phyloP scores from a whole-genome alignment of 2,888 invertebrate genomes.

The Crossocerus cetratus region DNA sequence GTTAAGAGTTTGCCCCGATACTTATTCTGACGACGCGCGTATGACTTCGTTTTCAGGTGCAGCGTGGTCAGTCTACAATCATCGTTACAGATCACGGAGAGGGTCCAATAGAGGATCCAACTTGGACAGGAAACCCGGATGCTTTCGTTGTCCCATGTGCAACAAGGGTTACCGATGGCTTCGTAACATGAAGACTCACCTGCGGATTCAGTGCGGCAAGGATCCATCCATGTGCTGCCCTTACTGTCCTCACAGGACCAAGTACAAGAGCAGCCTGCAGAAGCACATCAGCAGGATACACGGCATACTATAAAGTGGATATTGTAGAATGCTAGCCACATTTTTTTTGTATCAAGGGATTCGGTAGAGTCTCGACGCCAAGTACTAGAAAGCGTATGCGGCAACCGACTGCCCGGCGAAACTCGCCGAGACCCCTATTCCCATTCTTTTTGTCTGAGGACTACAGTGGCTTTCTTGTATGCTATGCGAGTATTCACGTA shows the following conservation, averaged over 20 bases:
- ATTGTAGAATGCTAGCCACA: too few relatives aligned
- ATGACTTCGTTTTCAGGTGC: constrained; percentile 35
- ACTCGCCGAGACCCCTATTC: too few relatives aligned
- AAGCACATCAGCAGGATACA: constrained; percentile 77
- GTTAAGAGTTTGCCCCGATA: too few relatives aligned
- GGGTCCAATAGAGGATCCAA: constrained; percentile 22
- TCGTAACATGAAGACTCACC: constrained; percentile 80
- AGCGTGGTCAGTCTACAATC: constrained; percentile 24
- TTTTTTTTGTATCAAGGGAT: too few relatives aligned
- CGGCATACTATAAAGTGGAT: constrained; percentile 18
- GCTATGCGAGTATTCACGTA: too few relatives aligned
- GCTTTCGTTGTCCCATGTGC: constrained; percentile 79
- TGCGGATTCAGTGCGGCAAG: constrained; percentile 81
- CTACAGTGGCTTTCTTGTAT: too few relatives aligned
- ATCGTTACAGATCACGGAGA: neutral
- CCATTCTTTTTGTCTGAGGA: too few relatives aligned
- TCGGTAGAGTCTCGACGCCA: too few relatives aligned
- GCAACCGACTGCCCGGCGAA: too few relatives aligned
- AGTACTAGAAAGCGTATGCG: too few relatives aligned
- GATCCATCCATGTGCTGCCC: constrained; percentile 79
- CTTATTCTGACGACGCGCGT: too few relatives aligned
- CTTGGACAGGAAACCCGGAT: constrained; percentile 67
- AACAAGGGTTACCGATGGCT: constrained; percentile 80
- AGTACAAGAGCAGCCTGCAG: constrained; percentile 79
- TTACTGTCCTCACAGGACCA: constrained; percentile 78